phyloP scores from a whole-genome alignment of 2,888 invertebrate genomes.

The Idaea aversata region DNA sequence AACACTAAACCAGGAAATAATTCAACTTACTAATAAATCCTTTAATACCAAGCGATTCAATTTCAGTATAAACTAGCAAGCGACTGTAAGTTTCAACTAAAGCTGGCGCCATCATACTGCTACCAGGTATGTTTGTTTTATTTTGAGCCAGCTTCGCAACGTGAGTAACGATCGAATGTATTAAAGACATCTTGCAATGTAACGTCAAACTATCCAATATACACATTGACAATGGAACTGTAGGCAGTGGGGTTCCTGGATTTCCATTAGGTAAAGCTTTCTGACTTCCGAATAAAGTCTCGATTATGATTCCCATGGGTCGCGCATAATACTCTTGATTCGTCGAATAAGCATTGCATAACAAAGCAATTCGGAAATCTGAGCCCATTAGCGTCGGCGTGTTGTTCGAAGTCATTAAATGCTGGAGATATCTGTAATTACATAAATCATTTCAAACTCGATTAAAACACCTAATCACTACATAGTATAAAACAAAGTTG shows the following conservation, averaged over 20 bases:
- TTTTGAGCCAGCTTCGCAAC: constrained; percentile 94
- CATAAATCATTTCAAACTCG: constrained; percentile 6
- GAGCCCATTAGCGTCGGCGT: constrained; percentile 87
- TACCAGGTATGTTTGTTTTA: constrained; percentile 87
- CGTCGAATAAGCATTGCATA: constrained; percentile 97
- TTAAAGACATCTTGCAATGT: constrained; percentile 96
- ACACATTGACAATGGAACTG: constrained; percentile 94
- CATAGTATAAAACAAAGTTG: no score
- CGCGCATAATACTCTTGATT: constrained; percentile 94
- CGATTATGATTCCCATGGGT: constrained; percentile 95
- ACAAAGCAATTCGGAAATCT: constrained; percentile 93
- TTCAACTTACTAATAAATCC: constrained; percentile 91
- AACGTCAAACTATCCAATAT: constrained; percentile 96
- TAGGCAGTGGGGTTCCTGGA: constrained; percentile 83
- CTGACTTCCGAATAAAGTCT: constrained; percentile 88
- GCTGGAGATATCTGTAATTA: constrained; percentile 88
- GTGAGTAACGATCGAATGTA: constrained; percentile 90
- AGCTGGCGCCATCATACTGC: constrained; percentile 88
- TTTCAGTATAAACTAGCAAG: constrained; percentile 96
- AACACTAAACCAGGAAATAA: background rate
- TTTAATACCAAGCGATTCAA: constrained; percentile 97
- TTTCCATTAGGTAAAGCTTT: constrained; percentile 78
- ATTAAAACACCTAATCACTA: background rate
- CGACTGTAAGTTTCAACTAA: constrained; percentile 97
- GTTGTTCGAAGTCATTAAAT: constrained; percentile 87